Base-by-base conservation (phyloP, 2,797 vertebrate genomes). In the Arnoldichthys spilopterus region DNA sequence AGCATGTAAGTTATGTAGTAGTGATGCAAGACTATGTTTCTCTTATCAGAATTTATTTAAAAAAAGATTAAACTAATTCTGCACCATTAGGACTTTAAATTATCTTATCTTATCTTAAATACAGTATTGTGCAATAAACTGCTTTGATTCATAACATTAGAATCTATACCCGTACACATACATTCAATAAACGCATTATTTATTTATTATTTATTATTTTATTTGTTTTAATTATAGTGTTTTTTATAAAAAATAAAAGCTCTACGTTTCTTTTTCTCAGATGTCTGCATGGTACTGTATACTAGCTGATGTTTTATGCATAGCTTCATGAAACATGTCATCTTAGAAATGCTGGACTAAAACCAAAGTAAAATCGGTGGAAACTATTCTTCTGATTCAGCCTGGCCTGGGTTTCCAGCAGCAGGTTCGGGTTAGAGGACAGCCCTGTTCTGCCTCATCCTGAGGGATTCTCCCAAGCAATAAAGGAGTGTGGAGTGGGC, bases 401-500 rank as follows among this genome's bases (percentile, higher is more conserved):
- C 43, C 43, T 61, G 45, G 45, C 47, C 53, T 72, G 43, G 6
- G 51, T 47, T 51, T 72, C 40, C 22, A 79, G 24, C 73, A 73
- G 59, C 61, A 76, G 72, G 53, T 67, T 22, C 30, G 13, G 26
- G 54, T 56, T 73, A 49, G 73, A 83, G 66, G 58, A 78, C 11
- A 45, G 70, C 30, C 37, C 56, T 62, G 62, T 58, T 37, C 64
- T 51, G 72, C 69, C 79, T 84, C 67, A 68, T 72, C 66, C 75
- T 74, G 53, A 75, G 54, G 58, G 72, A 78, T 70, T 78, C 75
- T 73, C 62, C 43, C n/a, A 32, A 78, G 76, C 74, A 76, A 74
- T 74, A 72, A 81, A 75, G 74, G 15, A 64, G 70, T 63, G 51
- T 61, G 76, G 61, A 75, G 63, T 9, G 34, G 68, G 54, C 68